Conservation (phyloP, 35 echinoderm and acorn worm genomes). For the Apostichopus parvimensis region DNA sequence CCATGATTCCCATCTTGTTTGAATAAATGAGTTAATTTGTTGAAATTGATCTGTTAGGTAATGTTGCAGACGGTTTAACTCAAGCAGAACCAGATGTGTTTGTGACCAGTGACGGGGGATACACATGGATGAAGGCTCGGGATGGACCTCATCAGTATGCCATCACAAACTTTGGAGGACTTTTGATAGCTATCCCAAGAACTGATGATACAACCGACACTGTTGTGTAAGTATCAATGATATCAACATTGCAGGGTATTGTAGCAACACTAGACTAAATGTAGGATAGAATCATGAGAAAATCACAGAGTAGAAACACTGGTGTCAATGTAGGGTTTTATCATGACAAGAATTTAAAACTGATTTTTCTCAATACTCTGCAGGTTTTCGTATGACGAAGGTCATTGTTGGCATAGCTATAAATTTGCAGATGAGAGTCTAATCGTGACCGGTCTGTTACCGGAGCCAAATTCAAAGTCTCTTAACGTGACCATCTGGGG, state of each 20-base stretch:
- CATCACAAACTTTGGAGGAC: constrained; percentile 84
- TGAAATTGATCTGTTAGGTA: constrained; percentile 39
- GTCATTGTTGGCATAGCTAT: constrained; percentile 91
- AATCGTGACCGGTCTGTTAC: constrained; percentile 75
- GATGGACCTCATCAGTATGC: constrained; percentile 85
- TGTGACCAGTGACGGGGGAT: constrained; percentile 85
- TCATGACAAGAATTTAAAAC: no score
- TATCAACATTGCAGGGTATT: background rate
- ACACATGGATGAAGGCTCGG: constrained; percentile 74
- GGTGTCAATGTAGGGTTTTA: no score
- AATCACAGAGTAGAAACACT: no score
- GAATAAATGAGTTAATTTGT: background rate
- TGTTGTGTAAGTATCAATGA: constrained; percentile 65
- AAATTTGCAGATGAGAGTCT: constrained; percentile 68
- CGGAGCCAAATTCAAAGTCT: constrained; percentile 87
- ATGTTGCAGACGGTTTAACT: constrained; percentile 72
- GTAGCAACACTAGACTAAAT: no score
- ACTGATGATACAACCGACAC: constrained; percentile 59
- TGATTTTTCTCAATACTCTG: no score
- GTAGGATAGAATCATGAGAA: no score
- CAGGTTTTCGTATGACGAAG: constrained; percentile 97
- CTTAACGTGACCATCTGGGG: constrained; percentile 96
- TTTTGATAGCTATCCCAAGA: constrained; percentile 71
- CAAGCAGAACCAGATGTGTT: constrained; percentile 74
- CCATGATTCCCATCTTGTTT: no score